Percentiles rank a stretch among this genome's conserved stretches.
phyloP scores from a whole-genome alignment of 2,888 invertebrate species.

The Tetragonisca angustula region DNA sequence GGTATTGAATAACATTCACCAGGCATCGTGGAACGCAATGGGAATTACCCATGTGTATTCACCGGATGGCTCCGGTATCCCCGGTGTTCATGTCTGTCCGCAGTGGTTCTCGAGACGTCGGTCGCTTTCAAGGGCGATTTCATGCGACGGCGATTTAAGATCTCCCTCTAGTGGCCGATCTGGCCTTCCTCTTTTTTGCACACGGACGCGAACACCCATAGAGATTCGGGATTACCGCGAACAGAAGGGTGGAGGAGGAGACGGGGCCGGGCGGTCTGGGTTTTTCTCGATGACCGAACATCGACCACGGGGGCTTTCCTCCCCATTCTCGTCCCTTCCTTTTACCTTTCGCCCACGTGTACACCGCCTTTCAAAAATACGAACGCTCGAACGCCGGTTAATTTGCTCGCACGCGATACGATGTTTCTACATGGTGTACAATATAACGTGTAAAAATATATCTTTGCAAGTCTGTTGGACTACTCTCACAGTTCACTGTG shows the following conservation, averaged over 20 bases:
- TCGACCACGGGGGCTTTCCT: conserved; percentile 49
- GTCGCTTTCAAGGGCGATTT: conserved; percentile 56
- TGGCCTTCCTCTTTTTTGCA: conserved; percentile 31
- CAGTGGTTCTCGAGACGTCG: conserved; percentile 56
- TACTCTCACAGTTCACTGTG: too few relatives aligned
- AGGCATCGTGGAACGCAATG: not conserved
- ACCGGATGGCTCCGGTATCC: conserved; percentile 21
- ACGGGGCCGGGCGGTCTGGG: conserved; percentile 24
- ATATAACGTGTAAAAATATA: too few relatives aligned
- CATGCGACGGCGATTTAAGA: conserved; percentile 59
- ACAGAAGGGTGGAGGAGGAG: not conserved
- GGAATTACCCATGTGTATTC: conserved; percentile 52
- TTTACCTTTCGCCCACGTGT: not conserved
- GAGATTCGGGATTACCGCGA: conserved; percentile 51
- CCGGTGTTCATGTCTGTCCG: conserved; percentile 33
- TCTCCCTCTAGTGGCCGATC: conserved; percentile 31
- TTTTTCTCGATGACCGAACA: conserved; percentile 73
- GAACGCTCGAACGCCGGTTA: not conserved
- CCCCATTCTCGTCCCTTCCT: not conserved
- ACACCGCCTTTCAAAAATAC: not conserved
- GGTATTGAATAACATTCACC: conserved; percentile 40
- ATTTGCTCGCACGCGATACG: not conserved
- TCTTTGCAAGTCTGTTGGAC: too few relatives aligned
- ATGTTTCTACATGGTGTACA: too few relatives aligned
- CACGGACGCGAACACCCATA: conserved; percentile 46